Evolutionary conservation across 2,113 vertebrate genomes (phyloP).

Genomic region (Sminthopsis crassicaudata): DNA sequence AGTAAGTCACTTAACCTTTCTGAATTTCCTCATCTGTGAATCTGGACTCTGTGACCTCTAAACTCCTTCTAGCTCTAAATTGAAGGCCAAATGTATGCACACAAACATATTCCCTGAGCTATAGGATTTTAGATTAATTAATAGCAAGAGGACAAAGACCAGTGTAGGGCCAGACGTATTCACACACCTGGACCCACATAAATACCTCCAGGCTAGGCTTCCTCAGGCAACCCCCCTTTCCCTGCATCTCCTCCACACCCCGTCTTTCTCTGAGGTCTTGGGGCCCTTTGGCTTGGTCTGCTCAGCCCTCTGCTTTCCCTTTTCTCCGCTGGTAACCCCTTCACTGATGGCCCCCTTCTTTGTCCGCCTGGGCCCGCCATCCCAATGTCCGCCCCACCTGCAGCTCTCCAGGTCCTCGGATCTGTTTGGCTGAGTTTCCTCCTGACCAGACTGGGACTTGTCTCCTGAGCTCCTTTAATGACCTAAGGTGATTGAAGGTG

Average conservation of each 20-base stretch:
- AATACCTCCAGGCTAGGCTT: neutral
- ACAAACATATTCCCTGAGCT: neutral
- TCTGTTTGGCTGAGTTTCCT: neutral
- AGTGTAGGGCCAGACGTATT: neutral
- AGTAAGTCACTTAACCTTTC: neutral
- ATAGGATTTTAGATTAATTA: neutral
- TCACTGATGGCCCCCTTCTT: neutral
- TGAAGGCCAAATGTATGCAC: neutral
- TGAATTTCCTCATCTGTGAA: neutral
- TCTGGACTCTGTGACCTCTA: neutral
- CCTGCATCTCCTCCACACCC: neutral
- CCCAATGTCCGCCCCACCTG: neutral
- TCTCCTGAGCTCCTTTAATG: neutral
- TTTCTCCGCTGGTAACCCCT: too few species aligned
- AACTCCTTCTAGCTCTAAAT: neutral
- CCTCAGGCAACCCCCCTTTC: neutral
- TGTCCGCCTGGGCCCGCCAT: neutral
- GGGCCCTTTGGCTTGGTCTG: neutral
- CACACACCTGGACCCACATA: neutral
- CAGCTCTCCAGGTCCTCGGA: constrained; percentile 10
- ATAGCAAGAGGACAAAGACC: neutral
- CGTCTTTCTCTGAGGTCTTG: neutral
- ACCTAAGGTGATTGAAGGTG: neutral
- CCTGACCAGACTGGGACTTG: neutral
- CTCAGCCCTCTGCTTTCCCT: neutral